These are phyloP conservation scores for Serripes groenlandicus DNA, from an alignment of 2,888 invertebrate species.

Conservation along the genomic window DNA sequence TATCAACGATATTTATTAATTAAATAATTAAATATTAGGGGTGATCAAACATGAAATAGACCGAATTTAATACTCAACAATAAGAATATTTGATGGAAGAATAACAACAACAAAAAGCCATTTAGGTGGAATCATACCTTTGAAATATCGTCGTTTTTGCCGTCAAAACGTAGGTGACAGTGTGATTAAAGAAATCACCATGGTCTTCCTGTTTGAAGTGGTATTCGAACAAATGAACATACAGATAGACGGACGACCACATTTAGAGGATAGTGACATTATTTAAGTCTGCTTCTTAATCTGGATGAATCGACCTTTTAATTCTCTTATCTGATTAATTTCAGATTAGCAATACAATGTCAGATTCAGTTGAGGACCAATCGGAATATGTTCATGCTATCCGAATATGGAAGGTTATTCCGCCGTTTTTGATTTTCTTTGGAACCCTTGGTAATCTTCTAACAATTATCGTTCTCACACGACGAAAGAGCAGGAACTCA, in stretches of 20 bases:
- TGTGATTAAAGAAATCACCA: no score
- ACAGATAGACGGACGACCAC: background rate
- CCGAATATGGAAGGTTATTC: constrained; percentile 63
- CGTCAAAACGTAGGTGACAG: no score
- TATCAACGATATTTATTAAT: background rate
- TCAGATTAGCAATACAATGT: background rate
- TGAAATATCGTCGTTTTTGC: no score
- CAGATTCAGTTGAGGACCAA: background rate
- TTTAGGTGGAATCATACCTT: no score
- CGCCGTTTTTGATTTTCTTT: constrained; percentile 73
- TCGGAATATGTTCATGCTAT: constrained; percentile 22
- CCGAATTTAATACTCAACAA: no score
- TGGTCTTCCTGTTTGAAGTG: no score
- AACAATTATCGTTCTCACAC: constrained; percentile 70
- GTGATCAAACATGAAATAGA: no score
- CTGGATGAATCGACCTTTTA: background rate
- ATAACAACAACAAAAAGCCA: no score
- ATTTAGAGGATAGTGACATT: no score
- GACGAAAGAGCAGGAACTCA: constrained; percentile 63
- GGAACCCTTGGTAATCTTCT: constrained; percentile 79
- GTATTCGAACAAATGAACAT: background rate
- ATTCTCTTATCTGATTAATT: no score
- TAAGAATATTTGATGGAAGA: no score
- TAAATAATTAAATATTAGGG: background rate
- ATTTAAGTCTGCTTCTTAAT: background rate